Conservation (phyloP, 1,140 invertebrate species). For the Nylanderia fulva region DNA sequence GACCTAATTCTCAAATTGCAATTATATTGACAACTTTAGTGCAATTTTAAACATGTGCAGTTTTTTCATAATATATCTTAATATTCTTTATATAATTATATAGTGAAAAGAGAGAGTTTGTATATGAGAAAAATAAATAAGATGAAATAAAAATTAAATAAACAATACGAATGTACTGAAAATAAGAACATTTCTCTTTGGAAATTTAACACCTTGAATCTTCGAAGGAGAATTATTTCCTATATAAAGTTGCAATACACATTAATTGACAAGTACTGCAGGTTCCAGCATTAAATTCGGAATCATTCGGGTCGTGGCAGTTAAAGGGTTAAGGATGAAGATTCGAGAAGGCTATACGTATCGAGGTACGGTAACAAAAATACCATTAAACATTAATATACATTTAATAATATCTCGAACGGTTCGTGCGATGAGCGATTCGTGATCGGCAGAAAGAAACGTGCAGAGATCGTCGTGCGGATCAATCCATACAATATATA, state of each 20-base stretch:
- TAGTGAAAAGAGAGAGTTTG: too few relatives aligned
- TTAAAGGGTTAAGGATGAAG: conserved; percentile 1
- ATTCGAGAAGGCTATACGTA: neutral
- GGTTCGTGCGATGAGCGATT: conserved; percentile 29
- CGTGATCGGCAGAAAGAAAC: conserved; percentile 26
- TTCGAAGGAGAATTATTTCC: neutral
- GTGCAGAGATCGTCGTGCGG: neutral
- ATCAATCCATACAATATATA: conserved; percentile 32
- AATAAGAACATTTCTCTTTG: neutral
- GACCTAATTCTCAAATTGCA: neutral
- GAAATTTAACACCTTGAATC: neutral
- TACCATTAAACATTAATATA: conserved; percentile 40
- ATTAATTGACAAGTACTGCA: neutral
- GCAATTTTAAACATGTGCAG: conserved; percentile 4
- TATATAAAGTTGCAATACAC: too few relatives aligned
- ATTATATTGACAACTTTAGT: neutral
- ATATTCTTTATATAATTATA: conserved; percentile 10
- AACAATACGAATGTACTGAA: neutral
- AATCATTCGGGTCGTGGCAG: too few relatives aligned
- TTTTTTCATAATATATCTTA: neutral
- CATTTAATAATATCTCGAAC: conserved; percentile 37
- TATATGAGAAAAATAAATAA: neutral
- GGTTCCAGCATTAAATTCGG: neutral
- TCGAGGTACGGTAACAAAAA: conserved; percentile 38
- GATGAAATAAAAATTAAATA: neutral